Percentiles rank a stretch among this genome's conserved stretches.
phyloP scores from a whole-genome alignment of 1,140 invertebrate genomes.

The Procambarus virginalis region DNA sequence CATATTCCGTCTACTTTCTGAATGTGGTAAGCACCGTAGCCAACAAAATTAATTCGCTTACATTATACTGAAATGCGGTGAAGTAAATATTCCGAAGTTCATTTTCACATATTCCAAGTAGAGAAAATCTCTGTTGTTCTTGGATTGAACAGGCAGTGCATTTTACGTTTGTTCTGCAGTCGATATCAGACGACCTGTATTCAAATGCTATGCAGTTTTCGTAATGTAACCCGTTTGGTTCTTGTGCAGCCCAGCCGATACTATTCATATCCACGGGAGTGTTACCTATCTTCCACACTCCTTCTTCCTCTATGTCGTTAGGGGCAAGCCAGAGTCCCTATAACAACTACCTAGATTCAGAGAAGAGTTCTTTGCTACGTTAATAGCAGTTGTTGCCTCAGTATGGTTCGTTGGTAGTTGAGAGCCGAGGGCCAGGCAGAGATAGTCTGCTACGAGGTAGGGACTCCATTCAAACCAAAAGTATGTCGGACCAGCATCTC shows the following conservation, averaged over 20 bases:
- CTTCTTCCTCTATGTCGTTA: conserved; percentile 41
- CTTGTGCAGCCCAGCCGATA: conserved; percentile 32
- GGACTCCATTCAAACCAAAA: too few relatives aligned
- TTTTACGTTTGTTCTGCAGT: conserved; percentile 35
- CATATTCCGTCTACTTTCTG: conserved; percentile 25
- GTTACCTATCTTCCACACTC: conserved; percentile 17
- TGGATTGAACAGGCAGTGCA: conserved; percentile 49
- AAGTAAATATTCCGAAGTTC: conserved; percentile 61
- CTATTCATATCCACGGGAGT: neutral
- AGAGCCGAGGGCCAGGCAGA: too few relatives aligned
- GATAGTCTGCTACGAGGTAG: too few relatives aligned
- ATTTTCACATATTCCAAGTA: conserved; percentile 57
- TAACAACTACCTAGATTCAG: neutral
- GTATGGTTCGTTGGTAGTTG: too few relatives aligned
- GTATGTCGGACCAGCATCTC: too few relatives aligned
- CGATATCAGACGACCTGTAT: conserved; percentile 39
- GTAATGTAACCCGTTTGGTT: conserved; percentile 63
- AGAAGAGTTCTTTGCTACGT: too few relatives aligned
- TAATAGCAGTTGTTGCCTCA: too few relatives aligned
- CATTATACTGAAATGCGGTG: conserved; percentile 40
- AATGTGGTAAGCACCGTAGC: conserved; percentile 66
- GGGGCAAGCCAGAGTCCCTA: conserved; percentile 32
- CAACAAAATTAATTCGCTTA: conserved; percentile 34
- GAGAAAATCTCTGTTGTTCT: conserved; percentile 52
- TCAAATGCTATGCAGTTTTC: conserved; percentile 44